These are phyloP conservation scores for Tamandua tetradactyla DNA, from an alignment of 2,797 vertebrate genomes.

Conservation along the genomic window DNA sequence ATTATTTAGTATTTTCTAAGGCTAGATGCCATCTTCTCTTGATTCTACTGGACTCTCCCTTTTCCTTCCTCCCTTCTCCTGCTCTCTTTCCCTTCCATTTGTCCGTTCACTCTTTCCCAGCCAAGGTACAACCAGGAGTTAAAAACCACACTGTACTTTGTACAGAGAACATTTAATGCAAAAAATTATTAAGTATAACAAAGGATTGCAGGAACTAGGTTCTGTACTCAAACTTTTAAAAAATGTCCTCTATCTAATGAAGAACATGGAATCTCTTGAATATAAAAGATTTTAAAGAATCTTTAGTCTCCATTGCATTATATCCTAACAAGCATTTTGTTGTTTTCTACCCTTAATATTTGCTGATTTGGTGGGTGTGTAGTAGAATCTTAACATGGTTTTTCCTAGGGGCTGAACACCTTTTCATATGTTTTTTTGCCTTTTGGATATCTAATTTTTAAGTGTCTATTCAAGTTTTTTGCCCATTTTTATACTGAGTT, in stretches of 20 bases:
- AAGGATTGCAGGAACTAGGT: too few species aligned
- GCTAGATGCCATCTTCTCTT: not conserved
- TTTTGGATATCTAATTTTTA: not conserved
- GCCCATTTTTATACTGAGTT: not conserved
- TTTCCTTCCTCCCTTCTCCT: not conserved
- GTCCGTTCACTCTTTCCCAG: not conserved
- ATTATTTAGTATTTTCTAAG: not conserved
- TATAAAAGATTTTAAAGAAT: not conserved
- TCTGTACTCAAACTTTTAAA: too few species aligned
- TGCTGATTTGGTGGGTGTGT: not conserved
- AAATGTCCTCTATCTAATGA: not conserved
- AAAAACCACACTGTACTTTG: too few species aligned
- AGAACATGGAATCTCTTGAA: not conserved
- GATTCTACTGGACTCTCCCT: not conserved
- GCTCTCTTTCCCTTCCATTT: not conserved
- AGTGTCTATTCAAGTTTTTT: not conserved
- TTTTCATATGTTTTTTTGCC: not conserved
- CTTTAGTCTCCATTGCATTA: fast-evolving
- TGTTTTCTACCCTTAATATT: not conserved
- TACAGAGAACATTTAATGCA: too few species aligned
- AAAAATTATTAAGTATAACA: too few species aligned
- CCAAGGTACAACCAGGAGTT: not conserved
- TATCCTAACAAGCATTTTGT: too few species aligned
- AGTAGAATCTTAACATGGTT: not conserved
- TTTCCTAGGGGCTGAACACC: not conserved